Base-by-base conservation (phyloP, 2,888 invertebrate species). In the Liopterus haemorrhoidalis region DNA sequence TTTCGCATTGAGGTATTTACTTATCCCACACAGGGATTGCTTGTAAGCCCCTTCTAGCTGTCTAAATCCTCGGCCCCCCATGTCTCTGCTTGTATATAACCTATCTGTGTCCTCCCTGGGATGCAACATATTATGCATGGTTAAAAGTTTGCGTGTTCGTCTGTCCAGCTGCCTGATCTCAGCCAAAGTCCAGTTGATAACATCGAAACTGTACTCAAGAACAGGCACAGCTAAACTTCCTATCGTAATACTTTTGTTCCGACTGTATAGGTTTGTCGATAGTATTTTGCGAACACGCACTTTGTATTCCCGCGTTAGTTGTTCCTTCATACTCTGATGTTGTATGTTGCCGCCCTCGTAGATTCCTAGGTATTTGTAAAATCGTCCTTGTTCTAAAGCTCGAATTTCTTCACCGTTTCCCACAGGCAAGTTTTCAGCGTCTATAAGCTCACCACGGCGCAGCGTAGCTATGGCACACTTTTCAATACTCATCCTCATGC, bases 11-110 rank as follows among this genome's bases (percentile, higher is more conserved):
- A 22, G 5, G 22, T 22, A 22, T 5, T 22, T 5, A 12, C 33
- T 9, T 22, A 22, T 6, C 5, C 22, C 9, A 22, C 9, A 22
- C 6, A 22, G 5, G 5, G 5, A 5, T 22, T 22, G 6, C 6
- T 5, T 22, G 22, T 22, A 8, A 6, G 9, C 22, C 22, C 22
- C 9, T 22, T 50, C 41, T 12, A 48, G 20, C 8, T 44, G n/a
- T 19, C 36, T 15, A 2, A 51, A 21, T 4, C 49, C 48, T 28
- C 49, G 25, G 1, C 45, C 51, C 14, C 51, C 51, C 11, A 50
- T 37, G 11, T 37, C 9, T 41, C 5, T 43, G 15, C 14, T 30
- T 25, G n/a, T 48, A 14, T 47, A 43, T 6, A 51, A 16, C 24
- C 47, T 28, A 16, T 48, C 39, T 1, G 41, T 31, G 5, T 37